Evolutionary conservation across 2,888 invertebrate genomes (phyloP).

Genomic region (Chironomus riparius): DNA sequence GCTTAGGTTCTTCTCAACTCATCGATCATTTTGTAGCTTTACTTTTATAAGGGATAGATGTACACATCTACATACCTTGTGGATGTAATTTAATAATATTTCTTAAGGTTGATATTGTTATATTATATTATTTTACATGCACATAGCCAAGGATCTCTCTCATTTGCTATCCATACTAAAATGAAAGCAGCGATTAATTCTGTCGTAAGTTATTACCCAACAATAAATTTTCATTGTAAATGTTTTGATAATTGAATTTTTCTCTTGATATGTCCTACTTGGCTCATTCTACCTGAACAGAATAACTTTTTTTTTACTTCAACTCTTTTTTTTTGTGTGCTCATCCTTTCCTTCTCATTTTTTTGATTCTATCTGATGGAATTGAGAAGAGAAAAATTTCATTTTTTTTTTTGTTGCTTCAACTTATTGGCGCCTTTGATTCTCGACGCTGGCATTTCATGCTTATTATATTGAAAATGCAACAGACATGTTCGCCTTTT

Average conservation of each 20-base stretch:
- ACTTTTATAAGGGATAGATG: too few species aligned
- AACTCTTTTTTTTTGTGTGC: background rate
- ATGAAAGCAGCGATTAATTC: background rate
- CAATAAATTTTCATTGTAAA: background rate
- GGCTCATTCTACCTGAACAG: background rate
- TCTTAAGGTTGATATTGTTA: too few species aligned
- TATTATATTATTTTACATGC: background rate
- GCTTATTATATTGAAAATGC: slow-evolving; percentile 1
- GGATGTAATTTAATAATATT: too few species aligned
- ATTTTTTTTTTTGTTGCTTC: background rate
- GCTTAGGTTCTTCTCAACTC: background rate
- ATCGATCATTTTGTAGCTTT: slow-evolving; percentile 7
- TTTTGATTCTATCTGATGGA: background rate
- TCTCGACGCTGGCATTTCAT: slow-evolving; percentile 5
- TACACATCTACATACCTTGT: too few species aligned
- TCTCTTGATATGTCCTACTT: background rate
- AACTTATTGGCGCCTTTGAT: slow-evolving; percentile 15
- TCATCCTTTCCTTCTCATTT: background rate
- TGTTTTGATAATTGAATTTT: slow-evolving; percentile 8
- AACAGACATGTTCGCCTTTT: slow-evolving; percentile 16
- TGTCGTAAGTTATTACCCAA: background rate
- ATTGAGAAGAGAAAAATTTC: background rate
- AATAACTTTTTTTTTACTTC: background rate
- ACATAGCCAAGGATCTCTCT: background rate
- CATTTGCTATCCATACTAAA: background rate